Evolutionary conservation across 2,888 invertebrate species (phyloP).

Genomic region (Cephalotes varians): DNA sequence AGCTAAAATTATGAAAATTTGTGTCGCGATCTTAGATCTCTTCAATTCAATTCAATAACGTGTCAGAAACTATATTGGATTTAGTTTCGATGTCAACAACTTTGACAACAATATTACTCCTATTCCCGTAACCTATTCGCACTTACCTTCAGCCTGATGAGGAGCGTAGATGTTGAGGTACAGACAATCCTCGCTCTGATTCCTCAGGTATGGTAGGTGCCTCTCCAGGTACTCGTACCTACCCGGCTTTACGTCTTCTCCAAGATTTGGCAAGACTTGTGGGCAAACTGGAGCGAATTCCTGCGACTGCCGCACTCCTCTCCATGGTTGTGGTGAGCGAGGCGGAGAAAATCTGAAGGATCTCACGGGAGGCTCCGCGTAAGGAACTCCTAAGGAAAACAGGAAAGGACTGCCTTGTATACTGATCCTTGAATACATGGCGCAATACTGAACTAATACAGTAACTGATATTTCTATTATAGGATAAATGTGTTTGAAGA

Average conservation of each 20-base stretch:
- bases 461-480: neutral
- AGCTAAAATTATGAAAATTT: neutral
- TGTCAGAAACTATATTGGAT: neutral
- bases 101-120: neutral
- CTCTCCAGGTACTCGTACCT: conserved; percentile 91
- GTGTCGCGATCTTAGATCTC: neutral
- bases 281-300: conserved; percentile 94
- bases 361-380: conserved; percentile 92
- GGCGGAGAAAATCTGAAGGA: conserved; percentile 94
- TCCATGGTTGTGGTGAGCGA: conserved; percentile 93
- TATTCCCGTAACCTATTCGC: conserved; percentile 6
- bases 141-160: conserved; percentile 90
- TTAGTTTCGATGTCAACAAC: neutral
- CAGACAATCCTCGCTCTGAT: conserved; percentile 95
- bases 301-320: conserved; percentile 90
- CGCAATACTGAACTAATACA: neutral
- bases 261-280: conserved; percentile 91
- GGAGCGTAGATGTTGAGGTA: conserved; percentile 97
- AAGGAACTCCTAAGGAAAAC: conserved; percentile 89
- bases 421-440: neutral
- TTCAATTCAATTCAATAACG: neutral
- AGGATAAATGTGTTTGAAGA: neutral
- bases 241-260: conserved; percentile 88
- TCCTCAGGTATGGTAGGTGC: conserved; percentile 90
- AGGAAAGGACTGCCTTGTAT: neutral